A percentile compares a stretch with the other conserved stretches of the same genome.
phyloP scores from a whole-genome alignment of 2,797 vertebrate species.

The Spheniscus humboldti region DNA sequence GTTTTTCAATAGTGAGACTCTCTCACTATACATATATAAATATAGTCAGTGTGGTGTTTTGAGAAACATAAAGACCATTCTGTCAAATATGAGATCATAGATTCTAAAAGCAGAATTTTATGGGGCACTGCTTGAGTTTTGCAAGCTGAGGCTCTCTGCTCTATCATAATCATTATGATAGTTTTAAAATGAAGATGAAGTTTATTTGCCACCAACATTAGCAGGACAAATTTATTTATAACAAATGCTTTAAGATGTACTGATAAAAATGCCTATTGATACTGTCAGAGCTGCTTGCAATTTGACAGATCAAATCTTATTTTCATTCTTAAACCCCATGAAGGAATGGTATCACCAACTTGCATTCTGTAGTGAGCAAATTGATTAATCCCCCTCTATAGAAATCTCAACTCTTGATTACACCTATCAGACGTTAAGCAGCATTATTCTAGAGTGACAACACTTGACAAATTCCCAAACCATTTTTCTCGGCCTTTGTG shows the following conservation, averaged over 20 bases:
- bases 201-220: slow-evolving; percentile 68
- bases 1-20: background rate
- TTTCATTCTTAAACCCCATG: slow-evolving; percentile 77
- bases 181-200: slow-evolving; percentile 62
- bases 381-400: slow-evolving; percentile 95
- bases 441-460: slow-evolving; percentile 95
- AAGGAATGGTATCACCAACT: slow-evolving; percentile 83
- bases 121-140: slow-evolving; percentile 23
- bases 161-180: slow-evolving; percentile 59
- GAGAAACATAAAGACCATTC: background rate
- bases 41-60: background rate
- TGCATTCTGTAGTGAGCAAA: slow-evolving; percentile 87
- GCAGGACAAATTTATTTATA: slow-evolving; percentile 78
- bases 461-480: slow-evolving; percentile 91
- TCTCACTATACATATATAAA: background rate
- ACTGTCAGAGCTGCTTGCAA: slow-evolving; percentile 76
- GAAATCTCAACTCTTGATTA: slow-evolving; percentile 95
- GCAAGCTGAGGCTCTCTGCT: slow-evolving; percentile 14
- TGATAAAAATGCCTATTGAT: slow-evolving; percentile 78
- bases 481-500: slow-evolving; percentile 86
- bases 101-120: background rate
- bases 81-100: background rate
- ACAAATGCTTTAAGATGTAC: slow-evolving; percentile 70
- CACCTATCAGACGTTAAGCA: slow-evolving; percentile 91
- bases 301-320: slow-evolving; percentile 93